Percentiles rank a stretch among this genome's conserved stretches.
These are phyloP conservation scores for Echinarachnius parma DNA, from an alignment of 53 echinoderm and acorn worm species.

Conservation along the genomic window DNA sequence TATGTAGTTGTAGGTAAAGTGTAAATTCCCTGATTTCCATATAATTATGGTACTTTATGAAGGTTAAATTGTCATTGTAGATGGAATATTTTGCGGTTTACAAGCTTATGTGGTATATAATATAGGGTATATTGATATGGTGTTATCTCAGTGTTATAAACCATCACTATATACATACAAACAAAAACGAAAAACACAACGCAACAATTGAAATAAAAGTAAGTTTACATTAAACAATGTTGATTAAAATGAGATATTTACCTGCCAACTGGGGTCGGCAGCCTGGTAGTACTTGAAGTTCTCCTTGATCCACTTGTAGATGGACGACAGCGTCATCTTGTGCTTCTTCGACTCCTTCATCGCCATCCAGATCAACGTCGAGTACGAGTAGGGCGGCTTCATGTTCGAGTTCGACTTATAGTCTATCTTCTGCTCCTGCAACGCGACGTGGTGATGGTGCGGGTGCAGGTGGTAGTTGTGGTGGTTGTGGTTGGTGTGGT, in stretches of 20 bases:
- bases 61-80: too few species aligned
- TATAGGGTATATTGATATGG: too few species aligned
- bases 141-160: too few species aligned
- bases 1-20: too few species aligned
- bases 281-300: conserved; percentile 95
- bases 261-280: conserved; percentile 99
- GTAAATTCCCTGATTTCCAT: too few species aligned
- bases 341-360: conserved; percentile 96
- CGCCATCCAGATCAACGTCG: conserved; percentile 98
- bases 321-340: conserved; percentile 96
- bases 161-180: too few species aligned
- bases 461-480: conserved; percentile 17
- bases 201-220: not conserved
- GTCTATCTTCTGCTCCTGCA: conserved; percentile 76
- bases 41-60: too few species aligned
- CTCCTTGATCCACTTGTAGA: conserved; percentile 96
- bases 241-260: too few species aligned
- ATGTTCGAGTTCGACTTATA: conserved; percentile 81
- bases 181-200: not conserved
- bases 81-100: too few species aligned
- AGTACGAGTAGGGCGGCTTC: conserved; percentile 94
- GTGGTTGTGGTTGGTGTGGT: conserved; percentile 8
- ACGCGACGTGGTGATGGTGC: conserved; percentile 17
- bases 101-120: too few species aligned
- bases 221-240: too few species aligned